Base-by-base conservation (phyloP, 2,797 vertebrate genomes). In the Kryptopterus vitreolus region DNA sequence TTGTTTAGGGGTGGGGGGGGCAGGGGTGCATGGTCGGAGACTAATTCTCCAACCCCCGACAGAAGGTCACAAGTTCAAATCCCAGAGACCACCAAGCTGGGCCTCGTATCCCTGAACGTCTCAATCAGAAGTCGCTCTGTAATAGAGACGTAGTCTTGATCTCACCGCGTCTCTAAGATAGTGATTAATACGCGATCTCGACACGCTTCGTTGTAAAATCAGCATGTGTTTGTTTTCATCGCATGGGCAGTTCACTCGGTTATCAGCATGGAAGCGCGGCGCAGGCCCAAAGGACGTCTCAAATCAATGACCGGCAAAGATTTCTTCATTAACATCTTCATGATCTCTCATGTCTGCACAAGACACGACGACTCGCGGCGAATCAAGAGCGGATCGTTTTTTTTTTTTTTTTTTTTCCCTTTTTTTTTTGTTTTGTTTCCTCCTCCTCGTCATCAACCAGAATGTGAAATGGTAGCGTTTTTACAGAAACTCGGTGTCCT, bases 231-330 rank as follows among this genome's bases (percentile, higher is more conserved):
- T 88, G 85, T 88, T 92, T 89, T 92, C 89, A 92, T 92, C 88
- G 90, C 88, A 89, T 92, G 84, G 88, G 87, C 68, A 83, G 89
- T 92, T 89, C 87, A 55, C 84, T 86, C 87, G 24, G 89, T 87
- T 88, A 88, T 87, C 88, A 85, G 31, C 85, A 16, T 48, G 58
- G 63, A 84, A n/a, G 86, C 89, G 85, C 83, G 81, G 81, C 29
- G 61, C 87, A 79, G 85, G 86, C 90, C 88, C 73, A 68, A 85
- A 88, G 89, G 91, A 91, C 88, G 83, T 84, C 87, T 92, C 91
- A 89, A 92, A 93, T 92, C 91, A 90, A 88, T 92, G 88, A 85
- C 87, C 82, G 87, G 50, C 76, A 92, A 91, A 89, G 92, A 91
- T 89, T 87, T 87, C 85, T 89, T 91, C 85, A 89, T 92, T 90